Percentiles rank a stretch among this genome's conserved stretches.
Evolutionary conservation across 1,140 invertebrate genomes (phyloP).

Genomic region (Philotrypesis tridentata): DNA sequence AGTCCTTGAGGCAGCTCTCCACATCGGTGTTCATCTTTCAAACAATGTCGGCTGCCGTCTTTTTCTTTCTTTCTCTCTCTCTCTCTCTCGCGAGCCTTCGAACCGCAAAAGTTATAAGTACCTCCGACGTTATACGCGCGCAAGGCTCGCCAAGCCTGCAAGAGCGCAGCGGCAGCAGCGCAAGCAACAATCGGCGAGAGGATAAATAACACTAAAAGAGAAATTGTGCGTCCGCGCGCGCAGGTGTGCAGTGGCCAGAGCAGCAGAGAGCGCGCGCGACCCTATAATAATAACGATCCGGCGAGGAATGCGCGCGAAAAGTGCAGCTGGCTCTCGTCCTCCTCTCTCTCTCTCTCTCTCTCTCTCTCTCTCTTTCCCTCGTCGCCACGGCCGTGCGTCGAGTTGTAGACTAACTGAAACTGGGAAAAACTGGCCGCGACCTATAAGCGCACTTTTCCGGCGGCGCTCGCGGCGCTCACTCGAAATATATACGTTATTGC

Average conservation of each 20-base stretch:
- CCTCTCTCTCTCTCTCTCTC: too few relatives aligned
- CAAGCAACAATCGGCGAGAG: too few relatives aligned
- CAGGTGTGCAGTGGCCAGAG: not conserved
- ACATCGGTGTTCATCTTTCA: slow-evolving; percentile 74
- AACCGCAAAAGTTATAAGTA: too few relatives aligned
- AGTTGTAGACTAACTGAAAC: not conserved
- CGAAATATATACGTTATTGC: not conserved
- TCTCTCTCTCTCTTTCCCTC: too few relatives aligned
- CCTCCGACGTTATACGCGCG: not conserved
- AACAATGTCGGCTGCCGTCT: slow-evolving; percentile 35
- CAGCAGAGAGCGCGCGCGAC: too few relatives aligned
- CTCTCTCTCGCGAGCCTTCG: too few relatives aligned
- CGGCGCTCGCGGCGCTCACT: not conserved
- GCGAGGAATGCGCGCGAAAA: slow-evolving; percentile 3
- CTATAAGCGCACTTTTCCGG: not conserved
- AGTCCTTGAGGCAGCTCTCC: slow-evolving; percentile 81
- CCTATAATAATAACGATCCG: not conserved
- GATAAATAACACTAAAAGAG: too few relatives aligned
- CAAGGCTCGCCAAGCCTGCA: too few relatives aligned
- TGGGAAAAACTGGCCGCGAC: not conserved
- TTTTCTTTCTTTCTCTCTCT: not conserved
- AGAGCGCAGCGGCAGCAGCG: not conserved
- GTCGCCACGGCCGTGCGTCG: not conserved
- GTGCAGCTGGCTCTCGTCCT: too few relatives aligned
- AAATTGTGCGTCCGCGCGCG: too few relatives aligned